These are phyloP conservation scores for Dione vanillae DNA, from an alignment of 2,888 invertebrate species.

Conservation along the genomic window DNA sequence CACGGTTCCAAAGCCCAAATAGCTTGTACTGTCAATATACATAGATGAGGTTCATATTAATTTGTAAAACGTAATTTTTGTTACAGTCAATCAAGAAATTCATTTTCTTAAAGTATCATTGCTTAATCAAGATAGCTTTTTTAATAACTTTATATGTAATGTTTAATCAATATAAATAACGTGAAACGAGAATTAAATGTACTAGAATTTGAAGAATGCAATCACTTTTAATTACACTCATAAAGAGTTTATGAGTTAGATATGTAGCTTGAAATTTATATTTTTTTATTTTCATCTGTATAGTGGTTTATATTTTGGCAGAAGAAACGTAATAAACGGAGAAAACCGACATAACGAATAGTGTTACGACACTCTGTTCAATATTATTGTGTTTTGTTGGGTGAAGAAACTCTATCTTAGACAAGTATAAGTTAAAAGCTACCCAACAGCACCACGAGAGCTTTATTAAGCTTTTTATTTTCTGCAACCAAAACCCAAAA, in stretches of 20 bases:
- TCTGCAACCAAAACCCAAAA: background rate
- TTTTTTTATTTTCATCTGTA: background rate
- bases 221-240: slow-evolving; percentile 41
- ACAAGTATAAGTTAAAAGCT: too few relatives aligned
- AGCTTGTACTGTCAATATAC: too few relatives aligned
- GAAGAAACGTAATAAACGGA: too few relatives aligned
- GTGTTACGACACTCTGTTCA: too few relatives aligned
- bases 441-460: too few relatives aligned
- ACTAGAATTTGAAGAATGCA: slow-evolving; percentile 28
- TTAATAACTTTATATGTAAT: background rate
- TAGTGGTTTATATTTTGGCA: too few relatives aligned
- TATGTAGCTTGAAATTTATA: slow-evolving; percentile 32
- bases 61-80: too few relatives aligned
- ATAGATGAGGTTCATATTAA: too few relatives aligned
- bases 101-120: background rate
- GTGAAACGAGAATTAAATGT: background rate
- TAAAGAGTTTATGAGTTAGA: slow-evolving; percentile 33
- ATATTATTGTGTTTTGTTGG: background rate
- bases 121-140: background rate
- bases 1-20: too few relatives aligned
- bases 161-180: background rate
- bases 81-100: background rate
- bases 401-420: too few relatives aligned
- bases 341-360: too few relatives aligned
- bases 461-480: too few relatives aligned